Percentiles rank a stretch among this genome's conserved stretches.
phyloP scores from a whole-genome alignment of 2,888 invertebrate genomes.

The Punctoribates punctum region DNA sequence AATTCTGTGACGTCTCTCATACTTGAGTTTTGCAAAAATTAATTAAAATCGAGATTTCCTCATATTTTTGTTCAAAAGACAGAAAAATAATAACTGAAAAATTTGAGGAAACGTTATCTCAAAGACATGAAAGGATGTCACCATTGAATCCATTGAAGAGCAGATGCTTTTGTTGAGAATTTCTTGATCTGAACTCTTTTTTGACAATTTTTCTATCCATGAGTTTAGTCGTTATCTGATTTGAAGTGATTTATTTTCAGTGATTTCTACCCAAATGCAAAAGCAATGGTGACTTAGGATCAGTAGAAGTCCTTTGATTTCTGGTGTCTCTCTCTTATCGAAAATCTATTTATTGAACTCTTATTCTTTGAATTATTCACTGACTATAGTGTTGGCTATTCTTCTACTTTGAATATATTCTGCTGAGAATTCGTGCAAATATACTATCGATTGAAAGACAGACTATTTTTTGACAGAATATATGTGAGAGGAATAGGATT shows the following conservation, averaged over 20 bases:
- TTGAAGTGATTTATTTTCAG: neutral
- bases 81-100: neutral
- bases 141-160: neutral
- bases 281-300: neutral
- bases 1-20: too few relatives aligned
- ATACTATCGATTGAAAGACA: neutral
- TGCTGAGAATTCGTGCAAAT: neutral
- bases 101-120: neutral
- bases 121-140: neutral
- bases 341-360: neutral
- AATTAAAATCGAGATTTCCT: too few relatives aligned
- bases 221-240: neutral
- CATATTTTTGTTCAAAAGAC: neutral
- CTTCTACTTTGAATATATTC: neutral
- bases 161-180: neutral
- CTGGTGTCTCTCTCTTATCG: neutral
- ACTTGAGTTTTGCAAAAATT: too few relatives aligned
- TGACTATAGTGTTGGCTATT: neutral
- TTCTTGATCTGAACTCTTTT: neutral
- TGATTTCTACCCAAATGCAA: neutral
- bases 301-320: neutral
- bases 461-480: neutral
- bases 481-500: neutral
- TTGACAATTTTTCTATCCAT: neutral
- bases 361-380: conserved; percentile 5